Evolutionary conservation across 2,888 invertebrate species (phyloP).

Genomic region (Odontomyia ornata): DNA sequence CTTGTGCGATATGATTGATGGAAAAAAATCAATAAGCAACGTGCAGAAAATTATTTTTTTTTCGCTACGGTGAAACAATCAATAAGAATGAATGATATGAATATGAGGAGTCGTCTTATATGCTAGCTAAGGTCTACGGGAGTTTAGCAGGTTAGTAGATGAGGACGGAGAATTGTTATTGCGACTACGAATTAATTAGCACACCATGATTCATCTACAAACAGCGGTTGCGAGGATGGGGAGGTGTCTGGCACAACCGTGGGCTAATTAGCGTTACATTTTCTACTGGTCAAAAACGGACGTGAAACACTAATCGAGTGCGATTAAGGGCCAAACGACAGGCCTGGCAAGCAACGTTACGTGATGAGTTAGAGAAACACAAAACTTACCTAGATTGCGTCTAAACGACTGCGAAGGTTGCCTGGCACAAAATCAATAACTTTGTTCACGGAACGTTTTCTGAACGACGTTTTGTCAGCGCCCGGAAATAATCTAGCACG

Average conservation of each 20-base stretch:
- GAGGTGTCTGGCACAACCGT: constrained; percentile 5
- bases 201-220: background rate
- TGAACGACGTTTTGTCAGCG: constrained; percentile 14
- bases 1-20: constrained; percentile 5
- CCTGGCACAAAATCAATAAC: constrained; percentile 37
- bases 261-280: constrained; percentile 8
- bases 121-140: too few relatives aligned
- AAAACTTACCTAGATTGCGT: constrained; percentile 21
- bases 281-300: background rate
- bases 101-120: too few relatives aligned
- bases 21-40: constrained; percentile 34
- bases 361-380: background rate
- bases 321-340: background rate
- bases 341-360: background rate
- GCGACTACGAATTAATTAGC: background rate
- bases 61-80: constrained; percentile 2
- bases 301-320: background rate
- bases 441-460: background rate
- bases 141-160: background rate
- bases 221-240: background rate
- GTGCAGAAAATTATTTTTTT: constrained; percentile 21
- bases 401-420: background rate
- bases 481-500: background rate
- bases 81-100: constrained; percentile 9
- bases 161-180: background rate